phyloP scores from a whole-genome alignment of 2,888 invertebrate species.

The Drosophila picticornis region DNA sequence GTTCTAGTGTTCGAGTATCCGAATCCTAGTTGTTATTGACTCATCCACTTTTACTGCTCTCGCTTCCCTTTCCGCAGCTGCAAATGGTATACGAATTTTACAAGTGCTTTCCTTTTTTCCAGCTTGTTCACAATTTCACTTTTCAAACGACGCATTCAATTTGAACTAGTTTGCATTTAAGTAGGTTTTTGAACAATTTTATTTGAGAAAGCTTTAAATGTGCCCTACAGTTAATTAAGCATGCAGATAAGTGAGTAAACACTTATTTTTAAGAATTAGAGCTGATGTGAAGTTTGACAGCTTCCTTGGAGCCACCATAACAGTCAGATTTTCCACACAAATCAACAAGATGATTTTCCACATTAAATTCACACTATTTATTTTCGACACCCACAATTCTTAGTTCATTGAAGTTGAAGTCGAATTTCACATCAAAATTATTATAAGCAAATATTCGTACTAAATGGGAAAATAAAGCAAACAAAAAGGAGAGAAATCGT shows the following conservation, averaged over 20 bases:
- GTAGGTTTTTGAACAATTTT: constrained; percentile 51
- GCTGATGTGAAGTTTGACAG: constrained; percentile 21
- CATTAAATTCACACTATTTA: constrained; percentile 18
- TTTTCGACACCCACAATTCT: constrained; percentile 10
- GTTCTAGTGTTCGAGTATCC: constrained; percentile 30
- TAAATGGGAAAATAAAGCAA: background rate
- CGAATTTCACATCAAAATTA: constrained; percentile 31
- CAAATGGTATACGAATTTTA: constrained; percentile 40
- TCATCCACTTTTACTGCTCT: constrained; percentile 17
- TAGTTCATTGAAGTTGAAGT: constrained; percentile 1
- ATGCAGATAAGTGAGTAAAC: constrained; percentile 12
- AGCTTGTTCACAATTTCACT: constrained; percentile 8
- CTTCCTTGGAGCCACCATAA: background rate
- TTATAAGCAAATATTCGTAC: constrained; percentile 15
- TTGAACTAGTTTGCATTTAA: constrained; percentile 52
- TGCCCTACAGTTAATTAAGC: constrained; percentile 75
- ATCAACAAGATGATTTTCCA: constrained; percentile 1
- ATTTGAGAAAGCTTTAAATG: constrained; percentile 84
- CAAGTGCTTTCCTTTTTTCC: constrained; percentile 3
- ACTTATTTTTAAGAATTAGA: constrained; percentile 2
- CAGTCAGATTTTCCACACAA: constrained; percentile 5
- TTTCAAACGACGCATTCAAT: constrained; percentile 45
- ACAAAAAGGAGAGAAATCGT: background rate
- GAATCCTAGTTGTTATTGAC: constrained; percentile 48
- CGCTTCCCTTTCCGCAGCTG: constrained; percentile 19